Percentiles rank a stretch among this genome's conserved stretches.
Evolutionary conservation across 2,797 vertebrate species (phyloP).

Genomic region (Acanthiza pusilla): DNA sequence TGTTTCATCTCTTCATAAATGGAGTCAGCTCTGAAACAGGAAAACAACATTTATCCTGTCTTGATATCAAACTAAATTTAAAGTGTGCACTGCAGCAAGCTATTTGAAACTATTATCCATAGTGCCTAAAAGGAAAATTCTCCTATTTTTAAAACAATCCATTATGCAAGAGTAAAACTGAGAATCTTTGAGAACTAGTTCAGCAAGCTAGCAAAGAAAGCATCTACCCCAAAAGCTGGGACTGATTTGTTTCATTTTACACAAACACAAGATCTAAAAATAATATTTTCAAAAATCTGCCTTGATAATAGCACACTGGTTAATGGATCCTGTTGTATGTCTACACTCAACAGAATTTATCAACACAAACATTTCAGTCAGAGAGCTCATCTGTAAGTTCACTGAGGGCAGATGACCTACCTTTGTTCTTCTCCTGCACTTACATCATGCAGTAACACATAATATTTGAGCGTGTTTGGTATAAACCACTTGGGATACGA

Average conservation of each 20-base stretch:
- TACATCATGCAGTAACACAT: conserved; percentile 93
- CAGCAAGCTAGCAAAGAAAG: background rate
- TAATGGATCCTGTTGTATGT: background rate
- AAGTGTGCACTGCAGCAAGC: background rate
- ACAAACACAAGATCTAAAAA: background rate
- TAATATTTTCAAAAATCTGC: background rate
- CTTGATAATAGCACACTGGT: background rate
- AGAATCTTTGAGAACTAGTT: background rate
- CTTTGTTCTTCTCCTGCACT: conserved; percentile 90
- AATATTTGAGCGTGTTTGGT: conserved; percentile 98
- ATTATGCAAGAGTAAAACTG: background rate
- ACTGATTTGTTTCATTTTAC: background rate
- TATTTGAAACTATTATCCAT: background rate
- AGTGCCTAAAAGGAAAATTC: background rate
- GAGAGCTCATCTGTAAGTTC: background rate
- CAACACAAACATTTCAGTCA: background rate
- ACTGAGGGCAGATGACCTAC: conserved; percentile 70
- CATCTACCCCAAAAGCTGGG: background rate
- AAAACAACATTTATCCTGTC: background rate
- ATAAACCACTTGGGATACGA: conserved; percentile 96
- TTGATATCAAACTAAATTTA: background rate
- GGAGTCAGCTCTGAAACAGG: conserved; percentile 83
- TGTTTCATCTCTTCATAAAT: conserved; percentile 99
- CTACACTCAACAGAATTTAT: background rate
- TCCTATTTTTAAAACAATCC: background rate